Conservation (phyloP, 2,113 vertebrate genomes). For the Odontesthes bonariensis region DNA sequence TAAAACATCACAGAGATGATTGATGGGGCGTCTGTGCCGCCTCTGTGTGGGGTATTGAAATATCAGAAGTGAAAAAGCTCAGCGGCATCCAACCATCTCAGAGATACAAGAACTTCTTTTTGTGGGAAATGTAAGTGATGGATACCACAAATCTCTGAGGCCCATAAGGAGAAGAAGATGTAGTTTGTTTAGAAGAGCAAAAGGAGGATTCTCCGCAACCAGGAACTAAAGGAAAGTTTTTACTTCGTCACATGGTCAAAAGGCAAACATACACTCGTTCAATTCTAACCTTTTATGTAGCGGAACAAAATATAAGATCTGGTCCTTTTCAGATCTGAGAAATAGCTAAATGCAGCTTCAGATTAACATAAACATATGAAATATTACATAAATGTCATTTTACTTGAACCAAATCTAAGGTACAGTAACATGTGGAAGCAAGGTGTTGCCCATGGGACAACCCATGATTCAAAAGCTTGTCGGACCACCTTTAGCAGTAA, state of each 20-base stretch:
- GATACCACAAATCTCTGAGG: slow-evolving; percentile 28
- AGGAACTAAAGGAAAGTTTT: slow-evolving; percentile 23
- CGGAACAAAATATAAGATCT: too few relatives aligned
- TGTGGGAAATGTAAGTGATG: slow-evolving; percentile 15
- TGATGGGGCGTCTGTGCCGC: slow-evolving; percentile 53
- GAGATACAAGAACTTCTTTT: slow-evolving; percentile 29
- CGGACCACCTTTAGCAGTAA: not conserved
- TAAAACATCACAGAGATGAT: slow-evolving; percentile 25
- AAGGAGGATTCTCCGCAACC: slow-evolving; percentile 49
- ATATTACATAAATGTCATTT: too few relatives aligned
- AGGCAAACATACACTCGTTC: too few relatives aligned
- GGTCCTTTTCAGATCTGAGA: too few relatives aligned
- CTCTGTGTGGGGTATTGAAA: slow-evolving; percentile 20
- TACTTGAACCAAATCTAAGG: too few relatives aligned
- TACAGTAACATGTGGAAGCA: too few relatives aligned
- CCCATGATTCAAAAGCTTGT: too few relatives aligned
- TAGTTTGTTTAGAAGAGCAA: slow-evolving; percentile 46
- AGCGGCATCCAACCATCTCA: not conserved
- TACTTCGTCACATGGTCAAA: slow-evolving; percentile 4
- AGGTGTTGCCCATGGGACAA: too few relatives aligned
- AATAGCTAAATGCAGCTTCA: too few relatives aligned
- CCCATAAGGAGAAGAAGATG: slow-evolving; percentile 30
- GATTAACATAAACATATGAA: too few relatives aligned
- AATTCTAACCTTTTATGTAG: too few relatives aligned
- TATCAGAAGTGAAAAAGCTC: slow-evolving; percentile 29